Conservation (phyloP, 2,797 vertebrate genomes). For the Botia almorhae region DNA sequence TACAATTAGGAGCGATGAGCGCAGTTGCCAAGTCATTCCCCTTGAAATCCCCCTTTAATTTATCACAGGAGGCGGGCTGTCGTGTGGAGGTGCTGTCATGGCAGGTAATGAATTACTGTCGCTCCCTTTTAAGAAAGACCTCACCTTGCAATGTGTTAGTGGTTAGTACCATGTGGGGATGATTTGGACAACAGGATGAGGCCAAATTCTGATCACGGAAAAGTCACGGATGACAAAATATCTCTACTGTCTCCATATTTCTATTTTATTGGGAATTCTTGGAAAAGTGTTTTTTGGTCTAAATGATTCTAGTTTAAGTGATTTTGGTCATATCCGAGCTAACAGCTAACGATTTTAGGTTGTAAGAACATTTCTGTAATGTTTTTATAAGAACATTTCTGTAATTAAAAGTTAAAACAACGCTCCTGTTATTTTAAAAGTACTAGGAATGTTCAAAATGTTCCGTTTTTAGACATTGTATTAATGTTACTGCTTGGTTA, state of each 20-base stretch:
- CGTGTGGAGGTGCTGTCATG: conserved; percentile 43
- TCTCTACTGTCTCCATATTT: background rate
- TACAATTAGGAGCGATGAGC: conserved; percentile 49
- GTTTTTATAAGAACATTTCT: too few relatives aligned
- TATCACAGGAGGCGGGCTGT: conserved; percentile 55
- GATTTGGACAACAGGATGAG: conserved; percentile 36
- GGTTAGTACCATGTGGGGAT: conserved; percentile 49
- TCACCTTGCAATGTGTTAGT: conserved; percentile 56
- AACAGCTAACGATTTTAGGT: too few relatives aligned
- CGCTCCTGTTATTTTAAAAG: too few relatives aligned
- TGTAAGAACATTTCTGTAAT: too few relatives aligned
- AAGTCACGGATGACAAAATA: conserved; percentile 2
- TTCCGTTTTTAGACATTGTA: too few relatives aligned
- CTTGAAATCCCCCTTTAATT: conserved; percentile 64
- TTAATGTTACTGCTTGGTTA: too few relatives aligned
- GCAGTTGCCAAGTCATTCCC: conserved; percentile 60
- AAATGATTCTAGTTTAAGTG: background rate
- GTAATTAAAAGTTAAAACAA: too few relatives aligned
- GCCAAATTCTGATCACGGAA: background rate
- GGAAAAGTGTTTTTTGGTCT: too few relatives aligned
- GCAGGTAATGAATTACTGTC: conserved; percentile 57
- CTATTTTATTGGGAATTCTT: background rate
- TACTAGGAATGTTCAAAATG: too few relatives aligned
- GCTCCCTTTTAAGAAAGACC: conserved; percentile 44
- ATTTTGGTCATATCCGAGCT: background rate